A percentile compares a stretch with the other conserved stretches of the same genome.
Evolutionary conservation across 1,140 invertebrate species (phyloP).

Genomic region (Drosophila murphyi): DNA sequence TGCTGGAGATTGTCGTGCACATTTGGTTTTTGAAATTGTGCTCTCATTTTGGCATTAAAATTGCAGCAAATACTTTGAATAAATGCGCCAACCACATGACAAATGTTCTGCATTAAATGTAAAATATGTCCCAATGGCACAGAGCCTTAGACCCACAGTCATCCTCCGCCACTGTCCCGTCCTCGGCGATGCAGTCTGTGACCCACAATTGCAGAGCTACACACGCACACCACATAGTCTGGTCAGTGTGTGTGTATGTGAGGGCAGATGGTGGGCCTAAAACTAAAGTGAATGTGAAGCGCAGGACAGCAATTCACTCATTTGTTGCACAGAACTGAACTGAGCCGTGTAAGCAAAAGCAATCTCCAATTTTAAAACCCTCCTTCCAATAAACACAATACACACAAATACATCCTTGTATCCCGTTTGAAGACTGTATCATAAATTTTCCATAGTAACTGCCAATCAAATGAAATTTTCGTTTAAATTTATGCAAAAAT

Average conservation of each 20-base stretch:
- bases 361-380: slow-evolving; percentile 1
- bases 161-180: slow-evolving; percentile 25
- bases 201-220: slow-evolving; percentile 38
- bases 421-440: no score
- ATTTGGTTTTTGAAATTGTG: slow-evolving; percentile 56
- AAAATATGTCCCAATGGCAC: slow-evolving; percentile 58
- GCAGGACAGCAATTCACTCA: slow-evolving; percentile 27
- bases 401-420: no score
- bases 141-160: not conserved
- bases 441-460: no score
- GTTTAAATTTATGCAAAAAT: no score
- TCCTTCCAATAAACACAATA: not conserved
- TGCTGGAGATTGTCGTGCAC: not conserved
- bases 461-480: no score
- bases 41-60: slow-evolving; percentile 67
- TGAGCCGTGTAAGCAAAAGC: not conserved
- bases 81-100: slow-evolving; percentile 63
- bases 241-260: not conserved
- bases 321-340: slow-evolving; percentile 1
- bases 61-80: slow-evolving; percentile 69
- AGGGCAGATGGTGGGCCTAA: slow-evolving; percentile 6
- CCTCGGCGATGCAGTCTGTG: slow-evolving; percentile 15
- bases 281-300: slow-evolving; percentile 5
- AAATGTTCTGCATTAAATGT: slow-evolving; percentile 67
- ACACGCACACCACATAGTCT: slow-evolving; percentile 4